These are phyloP conservation scores for Babyrousa celebensis DNA, from an alignment of 2,797 vertebrate species.

Conservation along the genomic window DNA sequence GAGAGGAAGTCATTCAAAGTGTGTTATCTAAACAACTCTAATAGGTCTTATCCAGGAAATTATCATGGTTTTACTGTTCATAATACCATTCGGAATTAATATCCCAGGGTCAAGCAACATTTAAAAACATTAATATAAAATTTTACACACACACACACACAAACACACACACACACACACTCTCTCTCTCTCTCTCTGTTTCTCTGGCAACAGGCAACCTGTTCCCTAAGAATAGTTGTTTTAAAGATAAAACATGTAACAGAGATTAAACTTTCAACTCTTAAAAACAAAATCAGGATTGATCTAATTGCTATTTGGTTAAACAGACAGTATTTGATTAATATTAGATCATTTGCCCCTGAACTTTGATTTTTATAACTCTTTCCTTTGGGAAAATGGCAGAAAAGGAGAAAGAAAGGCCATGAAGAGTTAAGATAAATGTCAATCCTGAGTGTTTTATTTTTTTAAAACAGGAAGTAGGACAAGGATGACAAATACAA, in stretches of 20 bases:
- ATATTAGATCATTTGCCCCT: background rate
- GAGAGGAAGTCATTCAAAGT: conserved; percentile 92
- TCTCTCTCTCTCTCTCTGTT: background rate
- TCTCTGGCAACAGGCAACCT: background rate
- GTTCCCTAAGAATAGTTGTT: conserved; percentile 46
- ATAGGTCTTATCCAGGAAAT: conserved; percentile 92
- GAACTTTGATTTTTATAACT: conserved; percentile 39
- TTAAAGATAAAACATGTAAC: conserved; percentile 10
- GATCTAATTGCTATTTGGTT: background rate
- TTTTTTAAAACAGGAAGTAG: conserved; percentile 43
- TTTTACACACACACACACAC: background rate
- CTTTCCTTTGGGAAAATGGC: conserved; percentile 39
- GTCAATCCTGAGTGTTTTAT: background rate
- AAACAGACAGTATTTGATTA: conserved; percentile 24
- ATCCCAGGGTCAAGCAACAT: conserved; percentile 42
- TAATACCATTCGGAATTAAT: conserved; percentile 82
- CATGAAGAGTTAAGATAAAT: conserved; percentile 52
- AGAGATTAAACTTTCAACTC: conserved; percentile 40
- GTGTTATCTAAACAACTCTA: conserved; percentile 91
- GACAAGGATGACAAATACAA: background rate
- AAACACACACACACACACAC: background rate
- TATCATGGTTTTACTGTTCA: conserved; percentile 82
- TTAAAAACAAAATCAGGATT: background rate
- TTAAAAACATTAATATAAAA: conserved; percentile 23
- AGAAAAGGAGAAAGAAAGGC: background rate